Evolutionary conservation across 2,113 vertebrate species (phyloP).

Genomic region (Aspiorhynchus laticeps): DNA sequence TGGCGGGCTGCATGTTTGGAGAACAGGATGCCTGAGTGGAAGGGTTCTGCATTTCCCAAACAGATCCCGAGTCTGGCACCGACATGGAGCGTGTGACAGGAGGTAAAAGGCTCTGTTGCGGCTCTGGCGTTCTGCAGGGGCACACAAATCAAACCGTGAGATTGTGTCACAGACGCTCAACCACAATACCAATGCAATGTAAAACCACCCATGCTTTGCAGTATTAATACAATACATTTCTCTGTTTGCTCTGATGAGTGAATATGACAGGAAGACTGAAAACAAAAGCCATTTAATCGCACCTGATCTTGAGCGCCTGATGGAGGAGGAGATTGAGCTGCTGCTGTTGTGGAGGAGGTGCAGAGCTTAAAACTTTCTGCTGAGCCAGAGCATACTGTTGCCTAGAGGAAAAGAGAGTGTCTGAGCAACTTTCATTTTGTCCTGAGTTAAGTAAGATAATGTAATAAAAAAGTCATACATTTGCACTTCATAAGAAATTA

Average conservation of each 20-base stretch:
- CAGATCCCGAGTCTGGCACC: constrained; percentile 90
- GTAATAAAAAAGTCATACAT: neutral
- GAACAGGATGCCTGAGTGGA: constrained; percentile 87
- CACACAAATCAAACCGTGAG: constrained; percentile 19
- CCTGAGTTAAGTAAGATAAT: neutral
- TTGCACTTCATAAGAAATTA: neutral
- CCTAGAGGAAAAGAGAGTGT: constrained; percentile 65
- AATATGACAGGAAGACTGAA: neutral
- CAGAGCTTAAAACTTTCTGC: constrained; percentile 88
- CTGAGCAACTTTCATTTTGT: neutral
- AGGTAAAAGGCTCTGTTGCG: constrained; percentile 78
- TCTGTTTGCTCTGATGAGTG: neutral
- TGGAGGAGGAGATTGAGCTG: constrained; percentile 91
- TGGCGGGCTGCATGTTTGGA: constrained; percentile 69
- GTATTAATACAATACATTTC: neutral
- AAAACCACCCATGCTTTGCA: neutral
- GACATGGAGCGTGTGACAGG: constrained; percentile 91
- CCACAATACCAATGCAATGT: neutral
- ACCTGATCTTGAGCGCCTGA: constrained; percentile 96
- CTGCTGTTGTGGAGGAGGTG: constrained; percentile 95
- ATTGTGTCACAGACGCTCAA: neutral
- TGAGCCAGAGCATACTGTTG: constrained; percentile 96
- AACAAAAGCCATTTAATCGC: neutral
- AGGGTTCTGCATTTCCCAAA: constrained; percentile 94
- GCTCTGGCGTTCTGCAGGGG: constrained; percentile 86